Base-by-base conservation (phyloP, 2,113 vertebrate species). In the Scatophagus argus region DNA sequence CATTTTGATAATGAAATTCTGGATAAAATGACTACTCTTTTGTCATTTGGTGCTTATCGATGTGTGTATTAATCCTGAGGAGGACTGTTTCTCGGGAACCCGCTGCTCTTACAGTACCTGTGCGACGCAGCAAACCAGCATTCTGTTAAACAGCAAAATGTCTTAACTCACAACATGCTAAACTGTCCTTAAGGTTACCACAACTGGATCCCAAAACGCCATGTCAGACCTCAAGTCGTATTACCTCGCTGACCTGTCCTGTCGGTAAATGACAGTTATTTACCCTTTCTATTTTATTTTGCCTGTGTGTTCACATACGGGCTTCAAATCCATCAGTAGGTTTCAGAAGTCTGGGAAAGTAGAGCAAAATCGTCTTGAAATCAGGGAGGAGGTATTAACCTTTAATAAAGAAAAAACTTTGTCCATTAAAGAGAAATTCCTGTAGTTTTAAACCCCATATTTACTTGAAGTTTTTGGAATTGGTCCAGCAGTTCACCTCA, bases 11-110 rank as follows among this genome's bases (percentile, higher is more conserved):
- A 46, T 77, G 70, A 87, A 78, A 74, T 79, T 77, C 39, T 75
- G 71, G 77, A 86, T 73, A 65, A 62, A 85, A 81, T 80, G 87
- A 77, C 89, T 60, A n/a, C 29, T 31, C 58, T 83, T 55, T 56
- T 79, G 87, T 89, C 87, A 87, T 88, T 89, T 88, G 91, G 90
- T 92, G 88, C 91, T 92, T 72, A 13, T 87, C 66, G 70, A 60
- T 77, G 81, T 88, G 14, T 65, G 71, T 87, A 85, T 87, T 81
- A 62, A 73, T 32, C 60, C 27, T 44, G 80, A 64, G 81, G 75
- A 78, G 59, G 70, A 55, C 11, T 73, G 68, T 67, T 80, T 75
- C 72, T 87, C 66, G 16, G 51, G 43, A 79, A 29, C 59, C 5
- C 19, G 63, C 43, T 39, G 31, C 65, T 78, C 62, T 41, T 27